phyloP scores from a whole-genome alignment of 2,888 invertebrate genomes.

The Plagodis pulveraria region DNA sequence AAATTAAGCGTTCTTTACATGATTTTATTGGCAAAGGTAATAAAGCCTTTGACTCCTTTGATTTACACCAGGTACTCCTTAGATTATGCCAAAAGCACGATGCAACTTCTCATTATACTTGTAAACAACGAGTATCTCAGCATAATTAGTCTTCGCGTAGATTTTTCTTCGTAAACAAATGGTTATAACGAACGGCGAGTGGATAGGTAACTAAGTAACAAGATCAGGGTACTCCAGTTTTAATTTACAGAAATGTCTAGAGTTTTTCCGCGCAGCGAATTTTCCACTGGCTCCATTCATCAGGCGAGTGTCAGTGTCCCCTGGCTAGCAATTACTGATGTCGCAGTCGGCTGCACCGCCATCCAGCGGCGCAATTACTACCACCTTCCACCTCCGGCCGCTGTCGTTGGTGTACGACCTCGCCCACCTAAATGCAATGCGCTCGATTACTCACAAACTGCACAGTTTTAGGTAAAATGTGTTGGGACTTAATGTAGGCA shows the following conservation, averaged over 20 bases:
- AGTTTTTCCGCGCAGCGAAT: slow-evolving; percentile 66
- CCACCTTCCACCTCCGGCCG: slow-evolving; percentile 48
- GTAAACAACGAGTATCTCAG: background rate
- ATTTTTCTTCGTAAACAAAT: slow-evolving; percentile 14
- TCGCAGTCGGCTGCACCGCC: slow-evolving; percentile 69
- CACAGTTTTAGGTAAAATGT: slow-evolving; percentile 27
- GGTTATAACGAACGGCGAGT: slow-evolving; percentile 22
- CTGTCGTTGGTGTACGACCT: slow-evolving; percentile 41
- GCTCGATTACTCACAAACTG: slow-evolving; percentile 18
- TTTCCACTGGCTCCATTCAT: slow-evolving; percentile 74
- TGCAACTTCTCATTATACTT: background rate
- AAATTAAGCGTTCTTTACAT: too few relatives aligned
- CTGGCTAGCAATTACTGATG: slow-evolving; percentile 78
- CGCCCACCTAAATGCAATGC: slow-evolving; percentile 34
- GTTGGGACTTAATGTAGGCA: slow-evolving; percentile 2
- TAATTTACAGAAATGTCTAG: slow-evolving; percentile 72
- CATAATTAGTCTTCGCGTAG: slow-evolving; percentile 10
- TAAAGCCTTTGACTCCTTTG: too few relatives aligned
- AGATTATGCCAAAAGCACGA: background rate
- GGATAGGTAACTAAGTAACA: slow-evolving; percentile 52
- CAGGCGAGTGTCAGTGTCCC: slow-evolving; percentile 72
- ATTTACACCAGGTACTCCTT: too few relatives aligned
- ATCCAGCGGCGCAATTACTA: slow-evolving; percentile 67
- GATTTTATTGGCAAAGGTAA: too few relatives aligned
- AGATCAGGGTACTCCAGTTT: slow-evolving; percentile 64